Conservation (phyloP, 2,797 vertebrate species). For the Ctenochaetus hawaiiensis region DNA sequence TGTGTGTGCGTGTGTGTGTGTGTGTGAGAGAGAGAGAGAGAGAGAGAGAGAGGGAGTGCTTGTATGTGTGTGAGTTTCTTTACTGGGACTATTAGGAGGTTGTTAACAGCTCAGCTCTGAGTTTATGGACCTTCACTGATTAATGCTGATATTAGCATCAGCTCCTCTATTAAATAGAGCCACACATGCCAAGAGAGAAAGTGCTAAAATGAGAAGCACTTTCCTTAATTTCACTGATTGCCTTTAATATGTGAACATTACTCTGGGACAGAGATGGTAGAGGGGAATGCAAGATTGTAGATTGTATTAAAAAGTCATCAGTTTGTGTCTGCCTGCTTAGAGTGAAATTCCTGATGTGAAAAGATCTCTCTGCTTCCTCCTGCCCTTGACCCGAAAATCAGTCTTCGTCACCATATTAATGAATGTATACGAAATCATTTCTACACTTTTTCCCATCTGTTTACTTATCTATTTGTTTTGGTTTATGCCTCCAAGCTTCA, state of each 20-base stretch:
- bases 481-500: neutral
- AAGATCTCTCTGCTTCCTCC: neutral
- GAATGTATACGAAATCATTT: too few species aligned
- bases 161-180: constrained; percentile 12
- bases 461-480: neutral
- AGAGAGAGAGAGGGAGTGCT: fast-evolving
- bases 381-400: too few species aligned
- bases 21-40: fast-evolving
- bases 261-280: neutral
- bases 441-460: neutral
- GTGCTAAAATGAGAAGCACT: constrained; percentile 12
- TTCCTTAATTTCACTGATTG: constrained; percentile 11
- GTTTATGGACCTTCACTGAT: constrained; percentile 7
- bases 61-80: neutral
- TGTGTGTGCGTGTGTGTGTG: too few species aligned
- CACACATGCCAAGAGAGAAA: neutral
- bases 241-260: neutral
- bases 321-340: neutral
- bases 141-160: constrained; percentile 7
- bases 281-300: neutral
- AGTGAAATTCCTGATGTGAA: neutral
- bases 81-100: neutral
- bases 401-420: too few species aligned
- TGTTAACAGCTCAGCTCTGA: constrained; percentile 24
- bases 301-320: neutral